A percentile compares a stretch with the other conserved stretches of the same genome.
These are phyloP conservation scores for Dynastes tityus DNA, from an alignment of 2,888 invertebrate genomes.

Conservation along the genomic window DNA sequence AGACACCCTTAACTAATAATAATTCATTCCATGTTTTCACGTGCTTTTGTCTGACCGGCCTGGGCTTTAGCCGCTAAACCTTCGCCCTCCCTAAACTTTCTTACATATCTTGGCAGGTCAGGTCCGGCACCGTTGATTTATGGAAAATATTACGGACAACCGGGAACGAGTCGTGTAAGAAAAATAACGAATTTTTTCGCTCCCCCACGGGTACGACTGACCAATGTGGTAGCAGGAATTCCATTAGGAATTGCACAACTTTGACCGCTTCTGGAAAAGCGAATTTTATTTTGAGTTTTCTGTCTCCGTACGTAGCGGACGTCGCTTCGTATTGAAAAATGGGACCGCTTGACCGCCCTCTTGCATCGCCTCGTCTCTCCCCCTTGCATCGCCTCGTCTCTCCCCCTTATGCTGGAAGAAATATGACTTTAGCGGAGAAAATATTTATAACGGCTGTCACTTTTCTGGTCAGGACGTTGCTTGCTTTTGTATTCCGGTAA, in stretches of 20 bases:
- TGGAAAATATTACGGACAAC: conserved; percentile 71
- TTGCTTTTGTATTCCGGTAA: conserved; percentile 64
- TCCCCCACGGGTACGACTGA: conserved; percentile 61
- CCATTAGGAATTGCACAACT: conserved; percentile 65
- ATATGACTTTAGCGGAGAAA: conserved; percentile 50
- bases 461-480: conserved; percentile 53
- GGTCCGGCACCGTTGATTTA: conserved; percentile 70
- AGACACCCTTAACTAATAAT: conserved; percentile 62
- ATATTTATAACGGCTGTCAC: conserved; percentile 62
- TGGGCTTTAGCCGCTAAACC: conserved; percentile 61
- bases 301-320: conserved; percentile 52
- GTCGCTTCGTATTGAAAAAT: conserved; percentile 41
- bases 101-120: conserved; percentile 66
- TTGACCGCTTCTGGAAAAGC: conserved; percentile 64
- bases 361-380: conserved; percentile 7
- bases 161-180: conserved; percentile 61
- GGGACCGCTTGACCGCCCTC: conserved; percentile 37
- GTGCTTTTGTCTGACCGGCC: conserved; percentile 58
- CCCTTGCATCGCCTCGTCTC: not conserved
- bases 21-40: conserved; percentile 66
- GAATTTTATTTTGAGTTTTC: conserved; percentile 66
- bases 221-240: conserved; percentile 61
- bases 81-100: conserved; percentile 64
- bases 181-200: conserved; percentile 68
- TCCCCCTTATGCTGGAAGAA: not conserved